These are phyloP conservation scores for Odontamblyopus lacepedii DNA, from an alignment of 2,797 vertebrate species.

Conservation along the genomic window DNA sequence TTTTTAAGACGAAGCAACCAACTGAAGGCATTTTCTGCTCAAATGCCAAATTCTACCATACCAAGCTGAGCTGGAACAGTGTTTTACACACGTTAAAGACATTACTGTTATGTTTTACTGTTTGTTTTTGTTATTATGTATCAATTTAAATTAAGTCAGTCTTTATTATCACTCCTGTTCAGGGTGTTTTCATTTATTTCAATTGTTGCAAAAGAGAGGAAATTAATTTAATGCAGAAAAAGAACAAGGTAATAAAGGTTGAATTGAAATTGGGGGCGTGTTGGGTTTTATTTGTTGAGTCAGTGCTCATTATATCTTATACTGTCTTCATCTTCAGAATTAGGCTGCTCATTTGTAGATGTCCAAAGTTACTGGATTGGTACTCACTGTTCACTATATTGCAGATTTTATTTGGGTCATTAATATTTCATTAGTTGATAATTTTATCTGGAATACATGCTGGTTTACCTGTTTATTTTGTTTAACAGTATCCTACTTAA, in stretches of 20 bases:
- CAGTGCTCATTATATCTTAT: too few species aligned
- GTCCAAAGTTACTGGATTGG: not conserved
- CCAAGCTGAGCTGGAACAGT: slow-evolving; percentile 83
- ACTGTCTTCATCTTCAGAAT: not conserved
- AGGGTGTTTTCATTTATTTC: slow-evolving; percentile 80
- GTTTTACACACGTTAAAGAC: slow-evolving; percentile 84
- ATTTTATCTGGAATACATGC: not conserved
- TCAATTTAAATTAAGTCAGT: slow-evolving; percentile 84
- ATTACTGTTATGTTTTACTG: slow-evolving; percentile 77
- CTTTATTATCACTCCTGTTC: slow-evolving; percentile 85
- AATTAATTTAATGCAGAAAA: slow-evolving; percentile 82
- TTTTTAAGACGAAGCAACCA: slow-evolving; percentile 76
- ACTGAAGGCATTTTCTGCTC: slow-evolving; percentile 80
- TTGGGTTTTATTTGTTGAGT: slow-evolving; percentile 15
- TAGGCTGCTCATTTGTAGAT: not conserved
- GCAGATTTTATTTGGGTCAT: not conserved
- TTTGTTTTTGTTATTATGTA: slow-evolving; percentile 71
- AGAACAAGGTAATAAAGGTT: slow-evolving; percentile 86
- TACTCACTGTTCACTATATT: not conserved
- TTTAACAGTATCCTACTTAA: too few species aligned
- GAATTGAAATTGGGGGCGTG: slow-evolving; percentile 67
- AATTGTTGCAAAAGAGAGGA: slow-evolving; percentile 81
- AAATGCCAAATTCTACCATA: slow-evolving; percentile 80
- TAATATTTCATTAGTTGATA: not conserved
- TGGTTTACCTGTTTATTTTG: not conserved